Evolutionary conservation across 1,140 invertebrate genomes (phyloP).

Genomic region (Neodiprion pinetum): DNA sequence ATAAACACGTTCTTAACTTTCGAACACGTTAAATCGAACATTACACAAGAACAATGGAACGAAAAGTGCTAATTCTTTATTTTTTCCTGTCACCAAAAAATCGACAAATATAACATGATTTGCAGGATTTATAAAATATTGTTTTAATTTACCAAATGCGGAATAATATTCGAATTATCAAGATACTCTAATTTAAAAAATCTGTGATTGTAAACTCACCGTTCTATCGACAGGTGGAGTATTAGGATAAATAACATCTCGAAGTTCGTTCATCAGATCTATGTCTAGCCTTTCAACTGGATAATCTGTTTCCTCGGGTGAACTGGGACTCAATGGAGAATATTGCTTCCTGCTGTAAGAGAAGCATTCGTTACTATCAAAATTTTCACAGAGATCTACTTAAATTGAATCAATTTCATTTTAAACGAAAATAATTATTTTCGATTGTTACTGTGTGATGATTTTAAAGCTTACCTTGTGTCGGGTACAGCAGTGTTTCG

Average conservation of each 20-base stretch:
- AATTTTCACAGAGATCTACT: neutral
- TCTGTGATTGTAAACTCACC: slow-evolving; percentile 53
- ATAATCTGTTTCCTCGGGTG: slow-evolving; percentile 60
- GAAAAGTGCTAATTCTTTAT: too few species aligned
- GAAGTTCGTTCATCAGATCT: slow-evolving; percentile 72
- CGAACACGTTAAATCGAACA: too few species aligned
- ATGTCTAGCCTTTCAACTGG: slow-evolving; percentile 62
- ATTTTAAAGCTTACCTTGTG: slow-evolving; percentile 51
- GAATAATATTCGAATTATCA: neutral
- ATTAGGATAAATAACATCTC: slow-evolving; percentile 67
- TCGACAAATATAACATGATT: too few species aligned
- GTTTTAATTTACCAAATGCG: too few species aligned
- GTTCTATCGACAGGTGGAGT: slow-evolving; percentile 64
- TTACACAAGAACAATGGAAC: too few species aligned
- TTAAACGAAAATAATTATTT: slow-evolving; percentile 12
- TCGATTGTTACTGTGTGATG: slow-evolving; percentile 34
- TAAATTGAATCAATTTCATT: slow-evolving; percentile 12
- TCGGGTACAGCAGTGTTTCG: slow-evolving; percentile 54
- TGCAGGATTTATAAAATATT: too few species aligned
- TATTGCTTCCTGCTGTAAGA: slow-evolving; percentile 58
- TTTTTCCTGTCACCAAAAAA: too few species aligned
- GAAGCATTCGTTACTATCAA: slow-evolving; percentile 15
- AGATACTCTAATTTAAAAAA: slow-evolving; percentile 10
- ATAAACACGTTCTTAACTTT: too few species aligned
- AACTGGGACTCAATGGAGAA: slow-evolving; percentile 62